Conservation (phyloP, 2,113 vertebrate genomes). For the Noctilio leporinus region DNA sequence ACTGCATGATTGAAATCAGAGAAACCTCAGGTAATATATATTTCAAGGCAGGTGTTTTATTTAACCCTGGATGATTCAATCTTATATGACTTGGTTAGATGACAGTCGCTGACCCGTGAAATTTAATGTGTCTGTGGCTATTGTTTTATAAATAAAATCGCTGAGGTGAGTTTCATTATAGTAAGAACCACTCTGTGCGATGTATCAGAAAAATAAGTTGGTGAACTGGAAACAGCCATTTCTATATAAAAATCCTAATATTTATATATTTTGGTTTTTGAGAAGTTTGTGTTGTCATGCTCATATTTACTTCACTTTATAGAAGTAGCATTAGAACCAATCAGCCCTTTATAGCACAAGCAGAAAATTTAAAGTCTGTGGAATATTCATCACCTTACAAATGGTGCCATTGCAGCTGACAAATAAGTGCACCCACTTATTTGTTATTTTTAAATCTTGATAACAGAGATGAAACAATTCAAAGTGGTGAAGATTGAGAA, state of each 20-base stretch:
- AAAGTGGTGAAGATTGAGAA: background rate
- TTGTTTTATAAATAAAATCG: slow-evolving; percentile 72
- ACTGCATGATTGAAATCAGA: slow-evolving; percentile 43
- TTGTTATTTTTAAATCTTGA: background rate
- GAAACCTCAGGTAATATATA: slow-evolving; percentile 31
- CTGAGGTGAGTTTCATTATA: slow-evolving; percentile 45
- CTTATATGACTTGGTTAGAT: slow-evolving; percentile 56
- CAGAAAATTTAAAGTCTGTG: background rate
- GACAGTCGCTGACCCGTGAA: slow-evolving; percentile 57
- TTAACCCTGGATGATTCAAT: slow-evolving; percentile 59
- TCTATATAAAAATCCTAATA: background rate
- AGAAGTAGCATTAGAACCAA: background rate
- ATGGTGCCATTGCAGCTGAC: background rate
- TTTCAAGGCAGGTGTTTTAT: slow-evolving; percentile 55
- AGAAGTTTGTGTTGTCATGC: background rate
- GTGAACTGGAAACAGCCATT: background rate
- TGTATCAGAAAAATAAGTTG: slow-evolving; percentile 25
- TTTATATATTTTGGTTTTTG: slow-evolving; percentile 20
- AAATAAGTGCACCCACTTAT: background rate
- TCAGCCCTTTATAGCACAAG: background rate
- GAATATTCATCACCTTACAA: background rate
- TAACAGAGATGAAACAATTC: slow-evolving; percentile 2
- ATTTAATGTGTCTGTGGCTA: slow-evolving; percentile 61
- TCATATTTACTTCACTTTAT: background rate
- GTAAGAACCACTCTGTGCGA: background rate